phyloP scores from a whole-genome alignment of 2,888 invertebrate species.

The Chrysotoxum bicinctum region DNA sequence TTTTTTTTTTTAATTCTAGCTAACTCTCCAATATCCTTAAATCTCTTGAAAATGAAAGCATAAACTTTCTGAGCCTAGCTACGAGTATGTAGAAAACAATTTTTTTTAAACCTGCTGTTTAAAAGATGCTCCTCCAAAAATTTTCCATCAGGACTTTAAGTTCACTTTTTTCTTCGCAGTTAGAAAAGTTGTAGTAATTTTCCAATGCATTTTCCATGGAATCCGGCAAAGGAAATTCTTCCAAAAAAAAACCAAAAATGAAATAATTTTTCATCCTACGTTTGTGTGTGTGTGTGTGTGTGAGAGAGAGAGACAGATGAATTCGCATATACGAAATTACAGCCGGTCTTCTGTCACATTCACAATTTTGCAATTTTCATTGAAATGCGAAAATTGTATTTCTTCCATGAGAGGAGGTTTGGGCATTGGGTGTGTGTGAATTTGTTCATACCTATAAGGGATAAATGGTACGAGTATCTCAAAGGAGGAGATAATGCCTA shows the following conservation, averaged over 20 bases:
- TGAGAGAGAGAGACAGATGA: background rate
- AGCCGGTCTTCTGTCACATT: constrained; percentile 41
- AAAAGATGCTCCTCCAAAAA: background rate
- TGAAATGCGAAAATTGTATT: constrained; percentile 69
- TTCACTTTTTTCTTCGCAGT: background rate
- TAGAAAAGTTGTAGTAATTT: constrained; percentile 12
- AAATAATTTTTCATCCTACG: background rate
- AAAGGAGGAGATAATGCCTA: constrained; percentile 58
- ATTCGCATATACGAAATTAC: background rate
- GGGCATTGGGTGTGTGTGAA: background rate
- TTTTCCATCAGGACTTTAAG: background rate
- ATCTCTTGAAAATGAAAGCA: background rate
- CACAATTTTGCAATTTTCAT: constrained; percentile 69
- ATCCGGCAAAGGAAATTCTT: constrained; percentile 4
- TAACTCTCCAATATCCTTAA: background rate
- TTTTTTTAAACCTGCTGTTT: too few relatives aligned
- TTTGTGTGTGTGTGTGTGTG: background rate
- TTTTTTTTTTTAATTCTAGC: too few relatives aligned
- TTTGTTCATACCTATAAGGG: background rate
- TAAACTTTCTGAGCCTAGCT: background rate
- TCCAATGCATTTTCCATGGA: constrained; percentile 13
- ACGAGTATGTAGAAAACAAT: too few relatives aligned
- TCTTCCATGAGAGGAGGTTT: background rate
- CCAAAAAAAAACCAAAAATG: background rate
- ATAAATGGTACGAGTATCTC: background rate